Evolutionary conservation across 1,140 invertebrate species (phyloP).

Genomic region (Eriocheir sinensis): DNA sequence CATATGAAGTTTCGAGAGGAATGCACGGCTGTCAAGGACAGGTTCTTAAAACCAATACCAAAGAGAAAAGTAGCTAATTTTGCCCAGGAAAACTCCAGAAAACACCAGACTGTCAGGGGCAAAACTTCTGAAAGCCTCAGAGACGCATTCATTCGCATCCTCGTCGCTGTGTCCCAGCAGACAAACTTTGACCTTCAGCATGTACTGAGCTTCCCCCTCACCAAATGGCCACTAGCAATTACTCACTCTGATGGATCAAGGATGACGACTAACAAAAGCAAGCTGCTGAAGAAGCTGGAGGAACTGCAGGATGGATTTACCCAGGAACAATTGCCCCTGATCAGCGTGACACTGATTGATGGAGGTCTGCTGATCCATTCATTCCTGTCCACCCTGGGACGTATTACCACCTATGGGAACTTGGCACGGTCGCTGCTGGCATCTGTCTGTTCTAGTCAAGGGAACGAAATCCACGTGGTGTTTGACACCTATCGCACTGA

Average conservation of each 20-base stretch:
- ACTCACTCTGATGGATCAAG: conserved; percentile 43
- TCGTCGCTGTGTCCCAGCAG: background rate
- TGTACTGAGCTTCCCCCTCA: conserved; percentile 2
- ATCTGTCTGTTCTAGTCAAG: conserved; percentile 4
- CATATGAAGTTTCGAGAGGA: conserved; percentile 31
- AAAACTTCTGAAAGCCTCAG: no score
- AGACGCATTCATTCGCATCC: conserved; percentile 14
- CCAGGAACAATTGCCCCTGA: background rate
- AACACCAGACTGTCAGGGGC: no score
- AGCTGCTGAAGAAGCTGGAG: background rate
- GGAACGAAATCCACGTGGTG: conserved; percentile 21
- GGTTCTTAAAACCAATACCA: conserved; percentile 45
- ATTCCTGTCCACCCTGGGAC: background rate
- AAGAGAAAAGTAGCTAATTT: conserved; percentile 42
- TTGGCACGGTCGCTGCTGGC: background rate
- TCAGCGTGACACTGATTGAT: background rate
- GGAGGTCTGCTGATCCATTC: conserved; percentile 45
- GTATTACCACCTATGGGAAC: background rate
- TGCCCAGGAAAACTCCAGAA: no score
- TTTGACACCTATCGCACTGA: background rate
- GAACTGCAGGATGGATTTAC: conserved; percentile 36
- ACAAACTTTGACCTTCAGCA: background rate
- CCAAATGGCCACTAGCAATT: conserved; percentile 37
- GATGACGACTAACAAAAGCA: conserved; percentile 7
- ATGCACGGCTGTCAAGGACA: background rate